Base-by-base conservation (phyloP, 2,113 vertebrate species). In the Shinisaurus crocodilurus region DNA sequence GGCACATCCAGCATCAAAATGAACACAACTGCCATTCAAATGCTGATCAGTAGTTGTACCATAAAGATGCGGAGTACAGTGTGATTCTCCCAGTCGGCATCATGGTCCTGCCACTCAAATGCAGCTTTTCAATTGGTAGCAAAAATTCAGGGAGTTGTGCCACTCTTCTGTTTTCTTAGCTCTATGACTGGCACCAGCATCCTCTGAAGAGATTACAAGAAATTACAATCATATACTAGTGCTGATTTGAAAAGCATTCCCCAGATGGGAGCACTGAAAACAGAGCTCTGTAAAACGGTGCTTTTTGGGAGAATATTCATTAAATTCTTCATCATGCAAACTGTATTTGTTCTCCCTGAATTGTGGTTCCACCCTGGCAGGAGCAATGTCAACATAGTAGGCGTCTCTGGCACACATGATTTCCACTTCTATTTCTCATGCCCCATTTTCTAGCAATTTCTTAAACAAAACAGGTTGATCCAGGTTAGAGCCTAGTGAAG, bases 231-330 rank as follows among this genome's bases (percentile, higher is more conserved):
- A 23, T 40, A 76, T 23, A 76, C 18, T 1, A 45, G 40, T 10
- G 16, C 20, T 43, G 45, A 3, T 23, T 63, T 76, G 37, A 18
- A 77, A 77, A 77, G 43, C 76, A 45, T 45, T 10, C 16, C 32
- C 74, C 16, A 23, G 25, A 43, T 72, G 70, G 10, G 70, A 72
- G 34, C 34, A 12, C 32, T 72, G 70, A 72, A 72, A 72, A 37
- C 83, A 88, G n/a, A 63, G 60, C 60, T 3, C 57, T 0, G 0
- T 27, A 2, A 3, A 1, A 29, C 45, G 0, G 0, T 0, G 1
- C 34, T 75, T 60, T 90, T 63, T 15, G 29, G 29, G 13, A 82
- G 34, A 70, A 5, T 0, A 1, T 10, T 86, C 34, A 57, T 84
- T 90, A 88, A 48, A 76, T 72, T 48, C 40, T 3, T 0, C 8